Evolutionary conservation across 2,888 invertebrate genomes (phyloP), one percentile per base, ranked within the genome.

Genomic region (Callinectes sapidus): DNA sequence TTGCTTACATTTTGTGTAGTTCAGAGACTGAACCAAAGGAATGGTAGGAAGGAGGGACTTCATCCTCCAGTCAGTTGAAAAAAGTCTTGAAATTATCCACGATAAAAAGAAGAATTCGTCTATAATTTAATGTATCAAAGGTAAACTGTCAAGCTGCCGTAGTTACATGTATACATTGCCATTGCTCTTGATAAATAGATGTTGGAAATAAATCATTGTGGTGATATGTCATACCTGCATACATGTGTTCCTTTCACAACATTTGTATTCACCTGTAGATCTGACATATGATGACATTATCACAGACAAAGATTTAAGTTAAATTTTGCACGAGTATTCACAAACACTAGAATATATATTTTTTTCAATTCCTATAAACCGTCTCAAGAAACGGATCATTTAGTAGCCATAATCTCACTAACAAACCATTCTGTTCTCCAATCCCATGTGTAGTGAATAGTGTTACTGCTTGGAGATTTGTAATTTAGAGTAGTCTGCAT

Each of bases 151-250:
- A 81, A 81, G 35, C 81, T 81, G 81, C 81, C 81, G 35, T 81
- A 81, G 81, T 81, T 81, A 81, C 81, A 81, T 81, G 81, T 81
- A 35, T 81, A 81, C 81, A 81, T 35, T 35, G 13, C 35, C 81
- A 35, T 35, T 81, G 81, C 81, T 81, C 81, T 81, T 81, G 81
- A 35, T 81, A 81, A 81, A 81, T 81, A 81, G 81, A 81, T 81
- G 81, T 81, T 81, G 81, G 81, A 81, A 81, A 81, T 81, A 81
- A 81, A 81, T 81, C 81, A 81, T 81, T 81, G 81, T 81, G 35
- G 81, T 81, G 81, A 81, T 81, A 81, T 81, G 81, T 81, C 81
- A 81, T 81, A 35, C 35, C 81, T 81, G 35, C 81, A 81, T 32
- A 81, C 81, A 35, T 81, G 81, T 81, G 18, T 81, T 35, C 81